Base-by-base conservation (phyloP, 2,888 invertebrate genomes). In the Volucella zonaria region DNA sequence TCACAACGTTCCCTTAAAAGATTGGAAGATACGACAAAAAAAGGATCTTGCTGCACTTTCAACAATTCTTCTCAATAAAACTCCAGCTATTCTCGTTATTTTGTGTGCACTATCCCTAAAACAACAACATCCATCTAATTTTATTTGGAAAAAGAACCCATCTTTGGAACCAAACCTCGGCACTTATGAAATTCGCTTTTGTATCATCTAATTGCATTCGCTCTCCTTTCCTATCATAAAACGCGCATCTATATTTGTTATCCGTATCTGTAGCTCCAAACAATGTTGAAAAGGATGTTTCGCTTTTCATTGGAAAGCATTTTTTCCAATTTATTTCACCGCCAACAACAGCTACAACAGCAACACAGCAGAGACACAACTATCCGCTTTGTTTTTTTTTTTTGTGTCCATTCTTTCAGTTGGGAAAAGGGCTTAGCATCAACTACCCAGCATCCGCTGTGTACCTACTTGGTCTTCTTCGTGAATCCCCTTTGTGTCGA, bases 291-390 rank as follows among this genome's bases (percentile, higher is more conserved):
- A 23, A 42, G 58, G 51, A 68, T 38, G 64, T 73, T 74, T 74
- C 61, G 73, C 64, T 59, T 73, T 73, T 74, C 62, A 62, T 68
- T 43, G 59, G 68, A 59, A 68, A 31, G 6, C 81, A 71, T 85
- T 81, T 43, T 81, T 85, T 81, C 81, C 71, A 81, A 81, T 77
- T 77, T 76, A 85, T 77, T 81, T 85, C 67, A 62, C 61, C 71
- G 67, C 71, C 80, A 81, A 85, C 31, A 31, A 31, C 31, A 31
- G 31, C 31, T 31, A 31, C 6, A 31, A 6, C 31, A 31, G 31
- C 31, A 23, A 23, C 18, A 23, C 18, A 85, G 80, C 80, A 71
- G 71, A 75, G 58, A 58, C 12, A 15, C n/a, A 78, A 18, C 64
- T 70, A 52, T 64, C 40, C 45, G 64, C 47, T 23, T n/a, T n/a